phyloP scores from a whole-genome alignment of 1,140 invertebrate species.

The Hermetia illucens region DNA sequence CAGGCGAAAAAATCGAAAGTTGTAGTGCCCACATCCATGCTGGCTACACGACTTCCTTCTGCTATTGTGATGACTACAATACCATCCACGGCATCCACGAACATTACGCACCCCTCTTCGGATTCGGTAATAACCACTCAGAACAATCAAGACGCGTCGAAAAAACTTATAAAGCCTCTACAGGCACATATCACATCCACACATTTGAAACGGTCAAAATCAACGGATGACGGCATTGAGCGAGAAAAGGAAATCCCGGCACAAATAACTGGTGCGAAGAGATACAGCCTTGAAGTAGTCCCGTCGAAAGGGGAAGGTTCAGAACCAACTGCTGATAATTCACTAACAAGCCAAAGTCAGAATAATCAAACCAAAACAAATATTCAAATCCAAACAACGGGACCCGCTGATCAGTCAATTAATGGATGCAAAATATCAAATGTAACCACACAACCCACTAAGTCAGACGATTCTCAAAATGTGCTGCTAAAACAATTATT shows the following conservation, averaged over 20 bases:
- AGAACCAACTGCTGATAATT: conserved; percentile 21
- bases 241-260: conserved; percentile 19
- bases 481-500: conserved; percentile 78
- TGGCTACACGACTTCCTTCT: too few species aligned
- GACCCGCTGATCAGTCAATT: background rate
- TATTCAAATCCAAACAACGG: background rate
- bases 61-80: too few species aligned
- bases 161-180: background rate
- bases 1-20: too few species aligned
- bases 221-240: conserved; percentile 30
- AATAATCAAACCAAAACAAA: too few species aligned
- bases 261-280: conserved; percentile 33
- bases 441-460: conserved; percentile 21
- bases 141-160: background rate
- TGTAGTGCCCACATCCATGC: too few species aligned
- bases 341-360: too few species aligned
- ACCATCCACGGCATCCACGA: too few species aligned
- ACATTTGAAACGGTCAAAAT: conserved; percentile 33
- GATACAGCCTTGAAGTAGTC: conserved; percentile 32
- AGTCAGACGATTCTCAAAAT: conserved; percentile 69
- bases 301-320: conserved; percentile 35
- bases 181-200: background rate
- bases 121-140: too few species aligned
- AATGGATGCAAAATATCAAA: conserved; percentile 22
- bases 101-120: too few species aligned